Conservation (phyloP, 2,888 invertebrate genomes). For the Eupithecia abbreviata region DNA sequence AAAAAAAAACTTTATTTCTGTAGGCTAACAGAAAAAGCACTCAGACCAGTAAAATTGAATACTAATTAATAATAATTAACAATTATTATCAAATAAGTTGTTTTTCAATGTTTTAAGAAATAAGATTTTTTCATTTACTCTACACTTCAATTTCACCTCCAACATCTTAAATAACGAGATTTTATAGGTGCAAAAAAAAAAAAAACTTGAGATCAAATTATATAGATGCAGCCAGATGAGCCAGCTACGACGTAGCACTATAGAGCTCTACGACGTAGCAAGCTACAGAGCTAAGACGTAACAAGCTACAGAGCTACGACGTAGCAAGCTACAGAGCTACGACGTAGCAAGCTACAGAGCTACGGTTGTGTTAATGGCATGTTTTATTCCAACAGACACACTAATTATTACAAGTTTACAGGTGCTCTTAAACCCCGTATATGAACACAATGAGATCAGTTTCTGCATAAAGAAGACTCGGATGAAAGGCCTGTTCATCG, state of each 20-base stretch:
- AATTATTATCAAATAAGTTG: no score
- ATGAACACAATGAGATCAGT: constrained; percentile 87
- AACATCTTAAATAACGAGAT: no score
- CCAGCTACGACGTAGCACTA: neutral
- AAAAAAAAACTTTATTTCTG: no score
- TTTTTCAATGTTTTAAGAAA: no score
- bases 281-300: constrained; percentile 1
- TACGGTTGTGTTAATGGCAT: neutral
- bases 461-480: constrained; percentile 90
- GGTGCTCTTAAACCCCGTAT: constrained; percentile 92
- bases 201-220: no score
- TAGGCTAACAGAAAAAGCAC: no score
- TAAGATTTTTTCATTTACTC: no score
- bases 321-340: neutral
- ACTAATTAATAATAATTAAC: no score
- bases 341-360: neutral
- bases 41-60: no score
- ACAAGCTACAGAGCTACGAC: neutral
- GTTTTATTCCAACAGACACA: neutral
- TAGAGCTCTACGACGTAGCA: neutral
- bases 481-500: constrained; percentile 87
- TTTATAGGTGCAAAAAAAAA: no score
- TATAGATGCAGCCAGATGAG: no score
- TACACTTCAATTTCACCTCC: no score
- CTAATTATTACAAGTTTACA: constrained; percentile 55